Base-by-base conservation (phyloP, 2,113 vertebrate species). In the Plotosus lineatus region DNA sequence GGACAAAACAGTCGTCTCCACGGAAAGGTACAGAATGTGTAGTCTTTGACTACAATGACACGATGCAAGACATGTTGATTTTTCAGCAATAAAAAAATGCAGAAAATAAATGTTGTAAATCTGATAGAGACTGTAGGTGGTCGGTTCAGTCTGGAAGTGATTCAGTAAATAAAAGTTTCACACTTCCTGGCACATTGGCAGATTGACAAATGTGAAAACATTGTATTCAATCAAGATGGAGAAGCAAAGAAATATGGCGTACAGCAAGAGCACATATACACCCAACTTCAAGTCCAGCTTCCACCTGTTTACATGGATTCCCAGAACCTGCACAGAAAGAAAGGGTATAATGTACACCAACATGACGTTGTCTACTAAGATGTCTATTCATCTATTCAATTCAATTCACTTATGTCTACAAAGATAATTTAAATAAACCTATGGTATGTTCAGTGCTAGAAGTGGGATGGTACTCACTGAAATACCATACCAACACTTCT, bases 171-270 rank as follows among this genome's bases (percentile, higher is more conserved):
- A 69, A 21, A 74, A 8, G 40, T 31, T 40, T 60, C 42, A 73
- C 38, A 58, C 90, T 85, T 94, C 94, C 81, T 75, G 90, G 88
- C 95, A 97, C 95, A 95, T 97, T 72, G 95, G 95, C 82, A 96
- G 88, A 91, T 97, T 97, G 92, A 97, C 94, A 74, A 96, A 97
- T 36, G 95, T 97, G 89, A 97, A 97, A 88, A 97, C 92, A 2
- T 97, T 97, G 84, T 93, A 97, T 85, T 97, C 95, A 80, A 97
- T 97, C 90, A 97, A 89, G 86, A 96, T 89, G 33, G 95, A 97
- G 90, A 96, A 94, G 89, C 94, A 95, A 81, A 97, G 80, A 91
- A 97, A 97, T 87, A 97, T 0, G 33, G 81, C 92, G 42, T 97
- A 97, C 81, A 97, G 94, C 53, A 92, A 81, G 78, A 97, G 87